phyloP scores from a whole-genome alignment of 2,797 vertebrate genomes.

The Pampus argenteus region DNA sequence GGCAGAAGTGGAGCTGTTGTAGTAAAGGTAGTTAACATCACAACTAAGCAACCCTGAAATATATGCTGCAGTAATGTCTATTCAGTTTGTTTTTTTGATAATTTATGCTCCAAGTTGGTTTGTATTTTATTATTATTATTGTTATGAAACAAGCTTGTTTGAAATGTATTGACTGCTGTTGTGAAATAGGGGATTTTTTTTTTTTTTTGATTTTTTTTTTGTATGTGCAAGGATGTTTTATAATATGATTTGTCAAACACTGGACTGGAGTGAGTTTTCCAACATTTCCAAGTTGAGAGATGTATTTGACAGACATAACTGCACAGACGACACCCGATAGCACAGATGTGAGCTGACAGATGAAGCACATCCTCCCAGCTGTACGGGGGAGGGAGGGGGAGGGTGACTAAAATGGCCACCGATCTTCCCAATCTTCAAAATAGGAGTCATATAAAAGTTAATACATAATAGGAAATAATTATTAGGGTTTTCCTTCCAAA shows the following conservation, averaged over 20 bases:
- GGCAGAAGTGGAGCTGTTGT: slow-evolving; percentile 86
- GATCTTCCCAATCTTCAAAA: slow-evolving; percentile 59
- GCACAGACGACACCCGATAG: slow-evolving; percentile 77
- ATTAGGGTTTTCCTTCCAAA: slow-evolving; percentile 64
- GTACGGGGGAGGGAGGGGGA: slow-evolving; percentile 38
- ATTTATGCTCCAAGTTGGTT: slow-evolving; percentile 94
- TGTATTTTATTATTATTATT: slow-evolving; percentile 90
- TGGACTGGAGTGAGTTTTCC: slow-evolving; percentile 95
- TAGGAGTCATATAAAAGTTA: slow-evolving; percentile 53
- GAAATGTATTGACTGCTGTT: slow-evolving; percentile 99
- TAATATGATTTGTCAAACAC: slow-evolving; percentile 99
- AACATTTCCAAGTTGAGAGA: slow-evolving; percentile 84
- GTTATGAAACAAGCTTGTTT: slow-evolving; percentile 94
- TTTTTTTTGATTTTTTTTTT: slow-evolving; percentile 64
- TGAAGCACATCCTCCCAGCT: slow-evolving; percentile 61
- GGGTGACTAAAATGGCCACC: slow-evolving; percentile 56
- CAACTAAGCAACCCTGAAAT: slow-evolving; percentile 93
- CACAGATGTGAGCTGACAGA: slow-evolving; percentile 65
- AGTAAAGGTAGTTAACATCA: slow-evolving; percentile 89
- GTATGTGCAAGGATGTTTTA: slow-evolving; percentile 89
- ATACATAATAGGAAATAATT: slow-evolving; percentile 56
- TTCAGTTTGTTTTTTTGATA: slow-evolving; percentile 88
- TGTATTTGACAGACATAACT: slow-evolving; percentile 83
- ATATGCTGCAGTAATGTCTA: slow-evolving; percentile 99
- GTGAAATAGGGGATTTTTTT: slow-evolving; percentile 90